Conservation (phyloP, 2,797 vertebrate species). For the Acanthopagrus latus region DNA sequence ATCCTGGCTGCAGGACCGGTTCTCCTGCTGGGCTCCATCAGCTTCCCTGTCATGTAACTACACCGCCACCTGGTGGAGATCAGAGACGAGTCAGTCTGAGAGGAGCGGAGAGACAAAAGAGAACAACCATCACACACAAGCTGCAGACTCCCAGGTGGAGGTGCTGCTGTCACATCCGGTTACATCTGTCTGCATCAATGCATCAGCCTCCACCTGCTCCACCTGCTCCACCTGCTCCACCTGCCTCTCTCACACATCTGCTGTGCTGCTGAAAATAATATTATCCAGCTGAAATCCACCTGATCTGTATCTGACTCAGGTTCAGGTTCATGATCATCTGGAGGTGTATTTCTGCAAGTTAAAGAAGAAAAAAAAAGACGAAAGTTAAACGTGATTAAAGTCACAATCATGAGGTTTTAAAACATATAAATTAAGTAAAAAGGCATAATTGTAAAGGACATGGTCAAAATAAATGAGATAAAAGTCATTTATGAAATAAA, state of each 20-base stretch:
- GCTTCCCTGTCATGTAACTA: not conserved
- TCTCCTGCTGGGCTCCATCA: not conserved
- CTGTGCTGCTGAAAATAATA: not conserved
- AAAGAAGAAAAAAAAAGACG: too few species aligned
- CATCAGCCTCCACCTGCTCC: not conserved
- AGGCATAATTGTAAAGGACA: too few species aligned
- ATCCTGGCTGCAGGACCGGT: not conserved
- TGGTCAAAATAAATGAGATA: too few species aligned
- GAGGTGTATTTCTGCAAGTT: too few species aligned
- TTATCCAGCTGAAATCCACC: not conserved
- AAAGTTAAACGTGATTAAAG: too few species aligned
- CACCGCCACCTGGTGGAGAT: constrained; percentile 58
- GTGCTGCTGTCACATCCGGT: constrained; percentile 2
- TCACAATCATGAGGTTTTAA: too few species aligned
- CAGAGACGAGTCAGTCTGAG: not conserved
- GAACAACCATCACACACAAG: not conserved
- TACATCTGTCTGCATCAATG: not conserved
- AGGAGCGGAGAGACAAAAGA: not conserved
- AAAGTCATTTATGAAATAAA: too few species aligned
- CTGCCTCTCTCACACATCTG: not conserved
- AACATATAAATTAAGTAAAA: too few species aligned
- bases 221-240: not conserved
- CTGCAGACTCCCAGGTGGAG: not conserved
- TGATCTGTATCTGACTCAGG: not conserved
- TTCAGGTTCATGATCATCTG: not conserved